phyloP scores from a whole-genome alignment of 2,888 invertebrate species.

The Dryadula phaetusa region DNA sequence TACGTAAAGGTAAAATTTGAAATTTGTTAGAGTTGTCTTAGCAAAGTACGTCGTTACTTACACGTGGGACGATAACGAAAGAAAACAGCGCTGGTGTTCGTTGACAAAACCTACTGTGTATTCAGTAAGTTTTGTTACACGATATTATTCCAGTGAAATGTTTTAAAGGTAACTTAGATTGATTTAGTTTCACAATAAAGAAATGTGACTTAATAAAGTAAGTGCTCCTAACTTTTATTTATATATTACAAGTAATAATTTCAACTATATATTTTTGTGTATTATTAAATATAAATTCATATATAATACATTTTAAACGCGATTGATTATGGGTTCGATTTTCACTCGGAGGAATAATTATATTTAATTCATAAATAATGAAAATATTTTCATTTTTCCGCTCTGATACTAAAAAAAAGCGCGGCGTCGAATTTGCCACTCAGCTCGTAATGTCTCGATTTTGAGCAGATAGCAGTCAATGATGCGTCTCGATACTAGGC shows the following conservation, averaged over 20 bases:
- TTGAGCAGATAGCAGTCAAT: too few species aligned
- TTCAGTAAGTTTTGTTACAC: neutral
- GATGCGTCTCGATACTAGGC: too few species aligned
- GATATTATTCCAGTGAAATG: neutral
- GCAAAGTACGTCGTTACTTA: neutral
- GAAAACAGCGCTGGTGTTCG: neutral
- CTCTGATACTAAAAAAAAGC: too few species aligned
- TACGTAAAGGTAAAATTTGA: neutral
- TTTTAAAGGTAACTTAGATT: neutral
- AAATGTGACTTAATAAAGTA: constrained; percentile 1
- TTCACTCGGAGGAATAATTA: too few species aligned
- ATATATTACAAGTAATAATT: neutral
- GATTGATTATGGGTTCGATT: too few species aligned
- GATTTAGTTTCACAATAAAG: neutral
- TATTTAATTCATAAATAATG: too few species aligned
- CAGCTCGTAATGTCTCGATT: too few species aligned
- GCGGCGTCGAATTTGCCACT: too few species aligned
- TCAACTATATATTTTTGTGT: too few species aligned
- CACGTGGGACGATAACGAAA: constrained; percentile 5
- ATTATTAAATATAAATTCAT: too few species aligned
- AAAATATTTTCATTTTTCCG: too few species aligned
- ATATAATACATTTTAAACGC: too few species aligned
- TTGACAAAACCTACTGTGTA: neutral
- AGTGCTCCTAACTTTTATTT: neutral
- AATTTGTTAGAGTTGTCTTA: neutral